Base-by-base conservation (phyloP, 2,113 vertebrate genomes). In the Labeo catla region DNA sequence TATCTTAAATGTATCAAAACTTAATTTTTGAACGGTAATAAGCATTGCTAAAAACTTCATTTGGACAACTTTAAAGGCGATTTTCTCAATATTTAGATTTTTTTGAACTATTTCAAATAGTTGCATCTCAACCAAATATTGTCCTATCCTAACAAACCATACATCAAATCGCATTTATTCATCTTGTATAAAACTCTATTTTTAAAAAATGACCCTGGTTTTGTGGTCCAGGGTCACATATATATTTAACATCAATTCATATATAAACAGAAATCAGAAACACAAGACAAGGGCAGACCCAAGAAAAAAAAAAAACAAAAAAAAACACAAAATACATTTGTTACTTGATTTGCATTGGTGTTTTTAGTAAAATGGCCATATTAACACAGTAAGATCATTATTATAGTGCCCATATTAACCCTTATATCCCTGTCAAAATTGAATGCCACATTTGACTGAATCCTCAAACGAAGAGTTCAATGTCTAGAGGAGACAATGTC, bases 401-500 rank as follows among this genome's bases (percentile, higher is more conserved):
- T 39, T 5, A 39, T 39, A 39, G 39, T 2, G 19, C 4, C n/a
- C 9, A 23, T 76, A 47, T 50, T 76, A 4, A 47, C n/a, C 13
- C 34, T 16, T 70, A 15, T 70, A 76, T 50, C 21, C 4, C 12
- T 16, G 49, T 76, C 74, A 76, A 21, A 52, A 76, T 23, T 54
- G 76, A 77, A n/a, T 36, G 78, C 0, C 77, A 80, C 36, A 7
- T 61, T 43, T 59, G 19, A 45, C 39, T 43, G 23, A 21, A 76
- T 50, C 19, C 12, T 54, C 23, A 57, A 57, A 50, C 4, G 5
- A 43, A 50, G 47, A 68, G 63, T 70, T 70, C 9, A 39, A 39
- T 19, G 65, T 70, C 63, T 21, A 70, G 47, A n/a, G 23, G 81
- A 83, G 81, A 70, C 47, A 70, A 70, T 28, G 15, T 70, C 9